phyloP scores from a whole-genome alignment of 2,797 vertebrate genomes.

The Momotus momota region DNA sequence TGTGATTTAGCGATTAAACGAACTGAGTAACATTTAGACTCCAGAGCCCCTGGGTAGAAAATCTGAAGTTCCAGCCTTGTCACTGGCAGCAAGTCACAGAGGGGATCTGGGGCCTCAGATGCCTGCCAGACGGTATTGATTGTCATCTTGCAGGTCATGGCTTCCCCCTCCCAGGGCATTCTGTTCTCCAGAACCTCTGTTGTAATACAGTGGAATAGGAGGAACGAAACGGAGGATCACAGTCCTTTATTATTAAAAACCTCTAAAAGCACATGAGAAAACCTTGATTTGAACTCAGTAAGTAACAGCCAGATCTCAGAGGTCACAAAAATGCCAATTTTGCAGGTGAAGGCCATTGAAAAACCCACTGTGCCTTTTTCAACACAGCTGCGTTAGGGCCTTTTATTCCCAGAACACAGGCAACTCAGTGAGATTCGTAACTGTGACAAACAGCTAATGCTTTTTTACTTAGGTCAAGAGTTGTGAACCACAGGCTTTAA shows the following conservation, averaged over 20 bases:
- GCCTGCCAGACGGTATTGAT: neutral
- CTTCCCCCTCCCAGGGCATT: neutral
- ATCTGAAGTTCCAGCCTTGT: neutral
- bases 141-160: neutral
- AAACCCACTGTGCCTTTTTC: neutral
- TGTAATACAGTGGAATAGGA: neutral
- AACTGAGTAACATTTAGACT: neutral
- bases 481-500: neutral
- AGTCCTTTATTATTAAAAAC: neutral
- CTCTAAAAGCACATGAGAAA: neutral
- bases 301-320: neutral
- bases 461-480: neutral
- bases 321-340: neutral
- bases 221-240: neutral
- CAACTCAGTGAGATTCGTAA: neutral
- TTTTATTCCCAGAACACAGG: neutral
- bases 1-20: neutral
- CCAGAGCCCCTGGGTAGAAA: neutral
- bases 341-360: conserved; percentile 19
- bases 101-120: neutral
- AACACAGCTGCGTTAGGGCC: neutral
- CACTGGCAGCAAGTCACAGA: neutral
- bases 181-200: neutral
- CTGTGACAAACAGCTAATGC: neutral
- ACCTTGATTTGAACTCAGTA: neutral